These are phyloP conservation scores for Leptinotarsa rubiginosa DNA, from an alignment of 2,888 invertebrate species.

Conservation along the genomic window DNA sequence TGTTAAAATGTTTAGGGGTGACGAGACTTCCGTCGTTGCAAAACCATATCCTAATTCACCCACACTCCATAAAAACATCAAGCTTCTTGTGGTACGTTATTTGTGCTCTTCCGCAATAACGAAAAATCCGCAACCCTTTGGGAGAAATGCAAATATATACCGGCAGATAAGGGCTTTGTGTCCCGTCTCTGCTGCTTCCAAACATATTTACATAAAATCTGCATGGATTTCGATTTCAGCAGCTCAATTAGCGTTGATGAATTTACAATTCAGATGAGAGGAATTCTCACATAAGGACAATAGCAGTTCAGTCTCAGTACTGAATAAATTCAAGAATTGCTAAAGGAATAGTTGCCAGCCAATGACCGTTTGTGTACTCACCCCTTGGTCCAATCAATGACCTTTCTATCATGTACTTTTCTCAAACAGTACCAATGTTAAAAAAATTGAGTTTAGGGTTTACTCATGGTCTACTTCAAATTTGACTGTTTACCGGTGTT, in stretches of 20 bases:
- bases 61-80: background rate
- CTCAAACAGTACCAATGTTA: too few relatives aligned
- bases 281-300: conserved; percentile 24
- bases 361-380: background rate
- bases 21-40: background rate
- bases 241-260: conserved; percentile 41
- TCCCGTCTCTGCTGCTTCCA: conserved; percentile 34
- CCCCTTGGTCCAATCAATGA: too few relatives aligned
- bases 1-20: background rate
- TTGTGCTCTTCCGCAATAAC: conserved; percentile 30
- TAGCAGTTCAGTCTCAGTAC: background rate
- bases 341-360: background rate
- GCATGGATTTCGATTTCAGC: conserved; percentile 42
- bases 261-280: conserved; percentile 43
- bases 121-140: conserved; percentile 34
- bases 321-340: conserved; percentile 14
- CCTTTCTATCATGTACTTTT: too few relatives aligned
- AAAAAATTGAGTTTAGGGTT: too few relatives aligned
- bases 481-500: too few relatives aligned
- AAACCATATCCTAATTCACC: background rate
- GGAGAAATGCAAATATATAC: conserved; percentile 38
- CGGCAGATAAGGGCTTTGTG: conserved; percentile 39
- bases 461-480: too few relatives aligned
- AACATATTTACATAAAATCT: conserved; percentile 41
- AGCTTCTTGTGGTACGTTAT: background rate